A percentile compares a stretch with the other conserved stretches of the same genome.
Evolutionary conservation across 2,797 vertebrate species (phyloP).

Genomic region (Falco berigora): DNA sequence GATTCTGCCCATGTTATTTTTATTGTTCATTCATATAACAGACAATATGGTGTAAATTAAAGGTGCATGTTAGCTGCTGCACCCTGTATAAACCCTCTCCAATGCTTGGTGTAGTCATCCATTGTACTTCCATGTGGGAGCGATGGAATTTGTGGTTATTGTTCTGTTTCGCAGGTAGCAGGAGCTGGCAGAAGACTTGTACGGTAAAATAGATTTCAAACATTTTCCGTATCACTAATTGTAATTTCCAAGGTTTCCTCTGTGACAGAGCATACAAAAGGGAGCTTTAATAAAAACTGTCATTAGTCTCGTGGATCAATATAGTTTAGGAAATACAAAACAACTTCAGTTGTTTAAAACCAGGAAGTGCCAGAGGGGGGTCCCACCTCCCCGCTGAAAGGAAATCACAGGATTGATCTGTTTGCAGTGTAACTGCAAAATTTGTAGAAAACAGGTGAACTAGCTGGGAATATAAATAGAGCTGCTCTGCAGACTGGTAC

Average conservation of each 20-base stretch:
- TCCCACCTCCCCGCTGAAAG: constrained; percentile 46
- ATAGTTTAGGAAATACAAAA: constrained; percentile 67
- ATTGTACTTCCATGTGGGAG: not conserved
- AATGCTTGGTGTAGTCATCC: not conserved
- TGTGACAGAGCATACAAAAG: constrained; percentile 58
- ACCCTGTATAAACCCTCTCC: not conserved
- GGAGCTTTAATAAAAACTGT: constrained; percentile 67
- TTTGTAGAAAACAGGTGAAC: constrained; percentile 36
- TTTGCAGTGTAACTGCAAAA: constrained; percentile 51
- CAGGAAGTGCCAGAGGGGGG: constrained; percentile 67
- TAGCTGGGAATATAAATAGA: constrained; percentile 48
- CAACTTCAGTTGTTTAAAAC: constrained; percentile 71
- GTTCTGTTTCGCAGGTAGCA: constrained; percentile 46
- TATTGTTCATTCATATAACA: not conserved
- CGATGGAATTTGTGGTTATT: not conserved
- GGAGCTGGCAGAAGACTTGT: constrained; percentile 38
- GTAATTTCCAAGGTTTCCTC: constrained; percentile 65
- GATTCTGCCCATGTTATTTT: not conserved
- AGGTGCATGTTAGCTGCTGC: not conserved
- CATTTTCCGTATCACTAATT: constrained; percentile 61
- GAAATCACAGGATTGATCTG: constrained; percentile 66
- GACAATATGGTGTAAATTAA: not conserved
- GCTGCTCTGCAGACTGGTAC: not conserved
- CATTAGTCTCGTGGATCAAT: constrained; percentile 71
- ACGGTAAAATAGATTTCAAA: constrained; percentile 54